Conservation (phyloP, 2,888 invertebrate genomes). For the Lottia gigantea region DNA sequence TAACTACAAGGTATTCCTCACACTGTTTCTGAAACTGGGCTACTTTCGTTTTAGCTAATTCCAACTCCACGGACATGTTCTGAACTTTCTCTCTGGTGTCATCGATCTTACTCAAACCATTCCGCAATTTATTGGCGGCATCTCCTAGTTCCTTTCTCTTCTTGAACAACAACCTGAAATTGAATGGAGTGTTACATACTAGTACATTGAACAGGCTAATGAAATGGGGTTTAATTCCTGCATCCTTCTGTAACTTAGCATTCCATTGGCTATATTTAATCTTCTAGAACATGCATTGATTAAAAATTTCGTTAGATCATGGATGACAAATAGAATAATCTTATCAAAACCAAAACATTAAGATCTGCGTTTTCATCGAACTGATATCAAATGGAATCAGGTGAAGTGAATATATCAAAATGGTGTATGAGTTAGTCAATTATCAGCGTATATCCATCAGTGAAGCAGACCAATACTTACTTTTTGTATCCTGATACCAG, state of each 20-base stretch:
- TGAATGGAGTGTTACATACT: background rate
- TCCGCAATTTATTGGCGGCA: conserved; percentile 81
- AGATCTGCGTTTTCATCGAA: too few species aligned
- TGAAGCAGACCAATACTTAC: conserved; percentile 69
- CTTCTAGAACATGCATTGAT: too few species aligned
- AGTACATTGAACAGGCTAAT: background rate
- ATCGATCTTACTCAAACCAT: conserved; percentile 87
- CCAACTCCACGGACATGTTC: conserved; percentile 85
- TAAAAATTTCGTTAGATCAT: too few species aligned
- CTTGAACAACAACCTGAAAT: conserved; percentile 73
- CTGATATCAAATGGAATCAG: too few species aligned
- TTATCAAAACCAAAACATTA: too few species aligned
- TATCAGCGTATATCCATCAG: too few species aligned
- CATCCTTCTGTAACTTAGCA: too few species aligned
- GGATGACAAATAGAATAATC: too few species aligned
- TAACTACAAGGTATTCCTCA: conserved; percentile 85
- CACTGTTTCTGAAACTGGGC: conserved; percentile 83
- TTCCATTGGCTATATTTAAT: too few species aligned
- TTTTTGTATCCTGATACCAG: conserved; percentile 85
- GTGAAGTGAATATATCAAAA: too few species aligned
- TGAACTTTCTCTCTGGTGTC: conserved; percentile 85
- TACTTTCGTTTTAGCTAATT: conserved; percentile 77
- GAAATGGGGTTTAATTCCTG: too few species aligned
- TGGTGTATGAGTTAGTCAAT: too few species aligned
- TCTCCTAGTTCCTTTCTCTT: conserved; percentile 80